Base-by-base conservation (phyloP, 2,888 invertebrate genomes). In the Hofmannophila pseudospretella region DNA sequence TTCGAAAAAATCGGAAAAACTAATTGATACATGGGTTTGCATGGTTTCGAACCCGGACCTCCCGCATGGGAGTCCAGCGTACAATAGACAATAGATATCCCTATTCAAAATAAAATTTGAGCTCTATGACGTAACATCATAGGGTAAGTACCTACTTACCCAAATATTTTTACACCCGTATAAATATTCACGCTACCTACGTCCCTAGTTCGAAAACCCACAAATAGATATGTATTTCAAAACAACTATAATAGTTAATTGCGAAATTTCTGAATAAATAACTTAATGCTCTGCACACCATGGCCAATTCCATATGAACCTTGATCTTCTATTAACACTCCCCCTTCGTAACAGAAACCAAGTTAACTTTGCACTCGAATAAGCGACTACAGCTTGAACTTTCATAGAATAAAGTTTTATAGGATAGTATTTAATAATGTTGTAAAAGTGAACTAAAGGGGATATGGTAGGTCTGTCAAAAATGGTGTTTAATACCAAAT, bases 231-330 rank as follows among this genome's bases (percentile, higher is more conserved):
- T 73, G 78, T 63, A 63, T 73, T 79, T 63, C 74, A 61, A 73
- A 80, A 75, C 69, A 55, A 57, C 54, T 63, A 60, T 33, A 65
- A 69, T 65, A 62, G 61, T 58, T 77, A 77, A 76, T 75, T 64
- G 71, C 74, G 47, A 70, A 72, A 74, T 70, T 67, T 57, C 67
- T 59, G 58, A 65, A 73, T 72, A 75, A 80, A 81, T 81, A 73
- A 79, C 77, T 76, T 75, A 80, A 81, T 80, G 61, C 51, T 54
- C 54, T 58, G 26, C 38, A 38, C 22, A 50, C 26, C 5, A 27
- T n/a, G n/a, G n/a, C 75, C 66, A 66, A 27, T 45, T 39, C 42
- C 9, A 9, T 2, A 31, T 40, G 57, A 65, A 35, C 66, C 52
- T 41, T 47, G 35, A 50, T 49, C 49, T 43, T 50, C 41, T 56